Evolutionary conservation across 2,113 vertebrate genomes (phyloP), one percentile per base, ranked within the genome.

Genomic region (Hypanus sabinus): DNA sequence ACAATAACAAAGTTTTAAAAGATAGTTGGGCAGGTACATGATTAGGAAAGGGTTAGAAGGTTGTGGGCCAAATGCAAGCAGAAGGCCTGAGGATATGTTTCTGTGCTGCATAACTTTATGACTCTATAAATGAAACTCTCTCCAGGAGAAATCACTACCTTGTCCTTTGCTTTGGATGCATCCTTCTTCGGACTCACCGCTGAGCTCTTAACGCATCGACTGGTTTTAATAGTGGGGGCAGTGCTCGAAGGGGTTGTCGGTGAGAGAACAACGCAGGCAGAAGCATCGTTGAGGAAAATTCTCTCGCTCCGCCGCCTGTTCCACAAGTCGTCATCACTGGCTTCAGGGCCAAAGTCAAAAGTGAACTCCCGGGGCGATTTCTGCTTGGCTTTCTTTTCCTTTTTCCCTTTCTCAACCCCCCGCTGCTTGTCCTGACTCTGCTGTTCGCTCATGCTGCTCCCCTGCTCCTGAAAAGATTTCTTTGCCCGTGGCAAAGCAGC

Each of bases 321-420:
- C 98, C 98, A 99, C 77, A 97, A 97, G 94, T 99, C 98, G 0
- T 99, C 99, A 0, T 99, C 98, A 0, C 98, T 99, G 96, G 96
- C 96, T 94, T 98, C 98, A 0, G 96, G 95, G 0, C 97, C 96
- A 0, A 97, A 97, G 95, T 99, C 98, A 0, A 98, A 97, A 96
- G 97, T 98, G 14, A 98, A 94, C 38, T 98, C 97, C 57, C 97
- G 96, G 0, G 97, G 96, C 0, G 97, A 96, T 92, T 98, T 98
- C 18, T 97, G 95, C 91, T 93, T 73, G 20, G 38, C 36, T 94
- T 98, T 98, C 94, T 97, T 96, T 24, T 97, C 96, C 96, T 96
- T 97, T 30, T 96, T 96, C 62, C 97, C 97, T 0, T 97, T 97
- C 88, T 98, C 98, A 0, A 95, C 96, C 18, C 94, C 75, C 81